Percentiles rank a stretch among this genome's conserved stretches.
Evolutionary conservation across 1,140 invertebrate species (phyloP).

Genomic region (Bactericera cockerelli): DNA sequence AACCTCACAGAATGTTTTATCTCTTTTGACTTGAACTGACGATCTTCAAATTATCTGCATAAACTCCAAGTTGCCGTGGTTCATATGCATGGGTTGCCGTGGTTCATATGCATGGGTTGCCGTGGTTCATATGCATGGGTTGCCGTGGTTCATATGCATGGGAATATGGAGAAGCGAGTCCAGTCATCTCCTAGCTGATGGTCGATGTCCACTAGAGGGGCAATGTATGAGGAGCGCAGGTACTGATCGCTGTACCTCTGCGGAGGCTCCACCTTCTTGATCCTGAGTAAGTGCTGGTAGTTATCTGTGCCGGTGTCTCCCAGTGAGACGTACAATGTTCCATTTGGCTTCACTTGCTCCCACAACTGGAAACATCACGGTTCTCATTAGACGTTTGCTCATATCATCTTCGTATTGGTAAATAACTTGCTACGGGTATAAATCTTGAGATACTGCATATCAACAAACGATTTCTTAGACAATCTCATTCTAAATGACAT

Average conservation of each 20-base stretch:
- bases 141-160: neutral
- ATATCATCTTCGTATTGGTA: too few species aligned
- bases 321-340: neutral
- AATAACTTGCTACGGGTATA: too few species aligned
- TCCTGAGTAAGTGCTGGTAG: neutral
- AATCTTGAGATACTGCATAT: too few species aligned
- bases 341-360: constrained; percentile 3
- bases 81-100: too few species aligned
- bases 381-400: neutral
- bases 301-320: neutral
- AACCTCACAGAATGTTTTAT: too few species aligned
- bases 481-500: too few species aligned
- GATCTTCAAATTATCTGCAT: too few species aligned
- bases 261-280: neutral
- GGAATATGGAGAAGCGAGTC: neutral
- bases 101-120: too few species aligned
- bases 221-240: neutral
- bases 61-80: too few species aligned
- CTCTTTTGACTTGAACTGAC: too few species aligned
- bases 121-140: too few species aligned
- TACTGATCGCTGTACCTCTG: neutral
- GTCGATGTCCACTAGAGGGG: neutral
- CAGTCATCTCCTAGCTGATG: constrained; percentile 1
- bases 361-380: neutral
- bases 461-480: too few species aligned